Evolutionary conservation across 2,113 vertebrate genomes (phyloP).

Genomic region (Epinephelus moara): DNA sequence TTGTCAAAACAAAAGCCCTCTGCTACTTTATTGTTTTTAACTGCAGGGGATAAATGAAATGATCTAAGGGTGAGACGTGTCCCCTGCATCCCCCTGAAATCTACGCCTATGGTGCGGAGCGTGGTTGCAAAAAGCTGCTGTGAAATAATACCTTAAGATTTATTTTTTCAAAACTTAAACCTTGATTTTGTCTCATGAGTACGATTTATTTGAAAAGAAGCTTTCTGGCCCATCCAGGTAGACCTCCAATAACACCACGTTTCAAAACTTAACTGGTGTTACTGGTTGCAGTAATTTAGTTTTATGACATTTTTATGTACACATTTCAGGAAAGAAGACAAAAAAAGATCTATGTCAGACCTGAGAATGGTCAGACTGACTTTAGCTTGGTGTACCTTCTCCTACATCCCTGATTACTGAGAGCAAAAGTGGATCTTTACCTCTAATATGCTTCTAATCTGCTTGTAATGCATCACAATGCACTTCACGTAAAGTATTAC

Average conservation of each 20-base stretch:
- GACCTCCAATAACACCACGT: not conserved
- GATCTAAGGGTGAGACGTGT: no score
- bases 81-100: no score
- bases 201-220: not conserved
- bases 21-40: no score
- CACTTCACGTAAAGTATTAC: conserved; percentile 35
- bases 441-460: conserved; percentile 43
- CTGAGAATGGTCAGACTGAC: not conserved
- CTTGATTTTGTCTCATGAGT: not conserved
- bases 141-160: not conserved
- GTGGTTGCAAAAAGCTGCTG: not conserved
- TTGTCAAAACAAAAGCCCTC: no score
- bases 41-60: no score
- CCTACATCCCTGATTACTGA: conserved; percentile 17
- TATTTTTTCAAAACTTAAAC: not conserved
- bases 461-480: conserved; percentile 47
- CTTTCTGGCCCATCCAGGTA: not conserved
- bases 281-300: not conserved
- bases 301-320: not conserved
- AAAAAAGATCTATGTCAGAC: not conserved
- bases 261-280: not conserved
- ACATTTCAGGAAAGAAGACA: not conserved
- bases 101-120: not conserved
- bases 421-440: conserved; percentile 37
- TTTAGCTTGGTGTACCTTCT: not conserved